Base-by-base conservation (phyloP, 2,797 vertebrate genomes). In the Eupleurogrammus muticus region DNA sequence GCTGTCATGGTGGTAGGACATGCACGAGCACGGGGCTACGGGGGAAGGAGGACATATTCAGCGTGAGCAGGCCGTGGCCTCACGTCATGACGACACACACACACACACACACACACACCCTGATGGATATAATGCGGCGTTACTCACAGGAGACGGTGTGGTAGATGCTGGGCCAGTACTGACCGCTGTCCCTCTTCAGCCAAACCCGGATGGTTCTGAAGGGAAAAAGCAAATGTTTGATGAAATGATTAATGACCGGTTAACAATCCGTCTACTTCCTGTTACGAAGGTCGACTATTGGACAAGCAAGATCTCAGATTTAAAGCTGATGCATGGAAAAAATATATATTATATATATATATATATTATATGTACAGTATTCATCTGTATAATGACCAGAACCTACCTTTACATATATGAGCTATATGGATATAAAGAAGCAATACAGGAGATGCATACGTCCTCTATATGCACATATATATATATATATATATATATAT, bases 151-250 rank as follows among this genome's bases (percentile, higher is more conserved):
- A 97, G 85, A 99, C 95, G 0, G 96, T 97, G 92, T 99, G 97
- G 83, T 95, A 99, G 87, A 98, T 98, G 91, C 97, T 99, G 51
- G 97, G 97, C 97, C 97, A 99, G 87, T 98, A 99, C 66, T 99
- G 97, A 48, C 97, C 97, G 0, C 97, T 99, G 95, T 99, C 97
- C 89, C 97, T 94, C 86, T 99, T 99, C 85, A 99, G 95, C 97
- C 97, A 99, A 54, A 99, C 95, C 40, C 97, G 91, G 84, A 99
- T 95, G 57, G 97, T 98, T 89, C 97, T 99, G 86, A 52, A n/a
- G 66, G 66, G 24, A 66, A 58, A 75, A 73, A 2, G 17, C 17
- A 51, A 65, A 48, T 40, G 34, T 42, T 14, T 42, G n/a, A n/a
- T n/a, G n/a, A n/a, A n/a, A n/a, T n/a, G n/a, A n/a, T n/a, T n/a